Percentiles rank a stretch among this genome's conserved stretches.
These are phyloP conservation scores for Fragariocoptes setiger DNA, from an alignment of 1,140 invertebrate genomes.

Conservation along the genomic window DNA sequence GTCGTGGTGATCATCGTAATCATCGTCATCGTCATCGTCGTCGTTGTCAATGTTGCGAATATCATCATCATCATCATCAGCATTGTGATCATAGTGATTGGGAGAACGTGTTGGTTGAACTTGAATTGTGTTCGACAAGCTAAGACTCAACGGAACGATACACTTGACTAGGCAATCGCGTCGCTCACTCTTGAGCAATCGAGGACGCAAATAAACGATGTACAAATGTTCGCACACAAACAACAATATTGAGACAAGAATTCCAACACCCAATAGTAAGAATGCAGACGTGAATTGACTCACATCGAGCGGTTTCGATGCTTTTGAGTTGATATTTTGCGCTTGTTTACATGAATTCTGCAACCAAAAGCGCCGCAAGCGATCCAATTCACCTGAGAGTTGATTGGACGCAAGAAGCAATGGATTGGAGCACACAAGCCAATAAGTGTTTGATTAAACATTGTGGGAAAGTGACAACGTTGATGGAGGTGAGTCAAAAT, in stretches of 20 bases:
- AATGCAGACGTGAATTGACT: constrained; percentile 94
- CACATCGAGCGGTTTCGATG: constrained; percentile 51
- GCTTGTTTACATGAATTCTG: constrained; percentile 82
- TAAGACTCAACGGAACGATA: too few species aligned
- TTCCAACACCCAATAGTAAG: constrained; percentile 65
- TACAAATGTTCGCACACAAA: constrained; percentile 70
- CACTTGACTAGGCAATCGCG: too few species aligned
- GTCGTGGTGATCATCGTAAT: too few species aligned
- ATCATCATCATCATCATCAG: too few species aligned
- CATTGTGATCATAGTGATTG: too few species aligned
- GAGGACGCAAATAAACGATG: constrained; percentile 53
- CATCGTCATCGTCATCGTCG: too few species aligned
- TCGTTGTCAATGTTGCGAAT: too few species aligned
- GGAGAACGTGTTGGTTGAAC: too few species aligned
- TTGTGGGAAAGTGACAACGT: neutral
- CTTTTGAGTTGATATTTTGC: constrained; percentile 42
- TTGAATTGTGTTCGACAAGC: too few species aligned
- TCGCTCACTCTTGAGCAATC: constrained; percentile 60
- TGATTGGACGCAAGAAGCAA: constrained; percentile 1
- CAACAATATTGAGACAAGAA: constrained; percentile 47
- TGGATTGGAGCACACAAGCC: too few species aligned
- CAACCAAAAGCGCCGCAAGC: constrained; percentile 79
- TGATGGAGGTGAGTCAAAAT: neutral
- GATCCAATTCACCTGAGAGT: constrained; percentile 47
- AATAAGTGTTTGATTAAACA: too few species aligned